A percentile compares a stretch with the other conserved stretches of the same genome.
phyloP scores from a whole-genome alignment of 2,797 vertebrate genomes.

The Etheostoma perlongum region DNA sequence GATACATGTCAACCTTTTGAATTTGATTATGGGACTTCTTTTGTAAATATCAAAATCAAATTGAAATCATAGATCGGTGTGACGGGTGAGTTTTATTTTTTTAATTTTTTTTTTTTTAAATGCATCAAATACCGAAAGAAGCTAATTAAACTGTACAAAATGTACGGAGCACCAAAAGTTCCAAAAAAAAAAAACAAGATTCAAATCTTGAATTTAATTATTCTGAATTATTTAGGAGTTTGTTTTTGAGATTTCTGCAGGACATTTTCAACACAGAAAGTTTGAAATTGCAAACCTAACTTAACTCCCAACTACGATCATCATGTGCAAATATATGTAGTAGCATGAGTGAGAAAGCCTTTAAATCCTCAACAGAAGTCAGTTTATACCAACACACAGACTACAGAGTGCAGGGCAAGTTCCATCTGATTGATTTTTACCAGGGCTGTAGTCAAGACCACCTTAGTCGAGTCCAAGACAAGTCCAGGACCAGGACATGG shows the following conservation, averaged over 20 bases:
- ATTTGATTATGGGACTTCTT: not conserved
- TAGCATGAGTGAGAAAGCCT: slow-evolving; percentile 34
- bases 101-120: not conserved
- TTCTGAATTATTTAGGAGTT: not conserved
- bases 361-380: slow-evolving; percentile 18
- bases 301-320: slow-evolving; percentile 38
- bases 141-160: not conserved
- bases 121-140: not conserved
- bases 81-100: not conserved
- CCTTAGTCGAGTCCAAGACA: no score
- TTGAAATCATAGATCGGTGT: not conserved
- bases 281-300: slow-evolving; percentile 4
- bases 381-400: slow-evolving; percentile 36
- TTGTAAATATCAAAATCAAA: not conserved
- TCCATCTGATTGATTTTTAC: slow-evolving; percentile 17
- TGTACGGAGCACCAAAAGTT: not conserved
- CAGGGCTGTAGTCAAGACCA: no score
- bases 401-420: slow-evolving; percentile 29
- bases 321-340: slow-evolving; percentile 56
- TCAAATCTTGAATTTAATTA: not conserved
- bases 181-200: not conserved
- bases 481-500: no score
- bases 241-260: slow-evolving; percentile 38
- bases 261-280: slow-evolving; percentile 19
- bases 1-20: not conserved